Evolutionary conservation across 2,888 invertebrate species (phyloP).

Genomic region (Lissonota sp.): DNA sequence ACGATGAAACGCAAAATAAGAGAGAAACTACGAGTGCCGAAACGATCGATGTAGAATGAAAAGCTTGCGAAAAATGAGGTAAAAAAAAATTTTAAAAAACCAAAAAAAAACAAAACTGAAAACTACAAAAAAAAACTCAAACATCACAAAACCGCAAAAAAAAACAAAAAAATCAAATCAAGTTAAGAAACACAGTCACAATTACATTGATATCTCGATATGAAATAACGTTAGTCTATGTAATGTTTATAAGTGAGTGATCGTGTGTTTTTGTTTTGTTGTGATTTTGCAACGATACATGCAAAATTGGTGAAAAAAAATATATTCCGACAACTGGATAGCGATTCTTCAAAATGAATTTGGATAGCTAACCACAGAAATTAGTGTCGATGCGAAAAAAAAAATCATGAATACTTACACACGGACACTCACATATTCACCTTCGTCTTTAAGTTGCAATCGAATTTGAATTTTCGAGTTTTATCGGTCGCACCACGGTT

Average conservation of each 20-base stretch:
- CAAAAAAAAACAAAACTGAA: constrained; percentile 32
- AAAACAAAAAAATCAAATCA: constrained; percentile 45
- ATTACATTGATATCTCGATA: constrained; percentile 57
- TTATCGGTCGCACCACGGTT: constrained; percentile 38
- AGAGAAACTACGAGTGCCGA: constrained; percentile 61
- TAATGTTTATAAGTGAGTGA: constrained; percentile 34
- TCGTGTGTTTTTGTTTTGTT: constrained; percentile 45
- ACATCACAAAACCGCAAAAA: constrained; percentile 34
- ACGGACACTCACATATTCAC: constrained; percentile 1
- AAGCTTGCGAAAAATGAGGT: constrained; percentile 13
- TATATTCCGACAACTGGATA: too few species aligned
- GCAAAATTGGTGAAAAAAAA: background rate
- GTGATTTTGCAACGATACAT: constrained; percentile 28
- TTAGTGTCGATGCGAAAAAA: background rate
- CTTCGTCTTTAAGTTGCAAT: constrained; percentile 24
- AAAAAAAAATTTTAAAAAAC: constrained; percentile 43
- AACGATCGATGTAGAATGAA: constrained; percentile 53
- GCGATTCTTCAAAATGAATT: too few species aligned
- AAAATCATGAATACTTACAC: constrained; percentile 2
- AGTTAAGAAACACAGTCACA: constrained; percentile 44
- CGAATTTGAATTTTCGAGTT: constrained; percentile 26
- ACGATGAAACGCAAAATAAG: constrained; percentile 38
- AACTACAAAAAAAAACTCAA: constrained; percentile 55
- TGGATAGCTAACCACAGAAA: background rate
- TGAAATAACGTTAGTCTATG: constrained; percentile 53